Evolutionary conservation across 2,797 vertebrate genomes (phyloP).

Genomic region (Antennarius maculatus): DNA sequence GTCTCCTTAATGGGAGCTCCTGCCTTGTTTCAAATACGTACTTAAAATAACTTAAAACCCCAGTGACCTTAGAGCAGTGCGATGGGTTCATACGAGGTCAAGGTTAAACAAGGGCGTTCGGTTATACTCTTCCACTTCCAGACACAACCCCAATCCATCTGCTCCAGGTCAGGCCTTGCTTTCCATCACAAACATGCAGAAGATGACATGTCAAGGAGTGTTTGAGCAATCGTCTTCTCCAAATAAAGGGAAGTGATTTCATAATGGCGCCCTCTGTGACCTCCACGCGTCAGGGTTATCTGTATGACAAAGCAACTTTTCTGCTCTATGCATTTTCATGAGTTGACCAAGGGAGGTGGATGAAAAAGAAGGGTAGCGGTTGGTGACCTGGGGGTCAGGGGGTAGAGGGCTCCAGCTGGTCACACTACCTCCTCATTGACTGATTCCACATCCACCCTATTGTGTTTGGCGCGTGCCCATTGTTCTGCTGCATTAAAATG

Average conservation of each 20-base stretch:
- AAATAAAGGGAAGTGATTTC: slow-evolving; percentile 69
- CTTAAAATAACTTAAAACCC: slow-evolving; percentile 39
- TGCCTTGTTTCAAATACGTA: slow-evolving; percentile 24
- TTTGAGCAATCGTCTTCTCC: slow-evolving; percentile 39
- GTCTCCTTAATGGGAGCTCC: slow-evolving; percentile 25
- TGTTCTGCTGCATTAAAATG: slow-evolving; percentile 82
- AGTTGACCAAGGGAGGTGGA: slow-evolving; percentile 69
- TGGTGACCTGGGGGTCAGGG: slow-evolving; percentile 80
- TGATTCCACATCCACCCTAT: slow-evolving; percentile 76
- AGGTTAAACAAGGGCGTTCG: slow-evolving; percentile 56
- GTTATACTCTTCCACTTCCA: slow-evolving; percentile 46
- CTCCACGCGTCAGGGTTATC: slow-evolving; percentile 74
- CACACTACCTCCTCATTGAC: slow-evolving; percentile 77
- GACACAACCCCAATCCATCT: slow-evolving; percentile 63
- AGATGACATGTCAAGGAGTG: slow-evolving; percentile 47
- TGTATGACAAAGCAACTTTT: slow-evolving; percentile 78
- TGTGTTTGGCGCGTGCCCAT: slow-evolving; percentile 80
- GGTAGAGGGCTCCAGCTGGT: slow-evolving; percentile 82
- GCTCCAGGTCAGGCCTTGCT: slow-evolving; percentile 66
- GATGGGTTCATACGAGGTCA: slow-evolving; percentile 52
- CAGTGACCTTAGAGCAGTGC: slow-evolving; percentile 36
- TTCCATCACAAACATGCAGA: slow-evolving; percentile 69
- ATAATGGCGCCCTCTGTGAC: slow-evolving; percentile 66
- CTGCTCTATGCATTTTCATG: slow-evolving; percentile 77
- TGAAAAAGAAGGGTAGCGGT: slow-evolving; percentile 72